Conservation (phyloP, 2,113 vertebrate species). For the Galbula dea region DNA sequence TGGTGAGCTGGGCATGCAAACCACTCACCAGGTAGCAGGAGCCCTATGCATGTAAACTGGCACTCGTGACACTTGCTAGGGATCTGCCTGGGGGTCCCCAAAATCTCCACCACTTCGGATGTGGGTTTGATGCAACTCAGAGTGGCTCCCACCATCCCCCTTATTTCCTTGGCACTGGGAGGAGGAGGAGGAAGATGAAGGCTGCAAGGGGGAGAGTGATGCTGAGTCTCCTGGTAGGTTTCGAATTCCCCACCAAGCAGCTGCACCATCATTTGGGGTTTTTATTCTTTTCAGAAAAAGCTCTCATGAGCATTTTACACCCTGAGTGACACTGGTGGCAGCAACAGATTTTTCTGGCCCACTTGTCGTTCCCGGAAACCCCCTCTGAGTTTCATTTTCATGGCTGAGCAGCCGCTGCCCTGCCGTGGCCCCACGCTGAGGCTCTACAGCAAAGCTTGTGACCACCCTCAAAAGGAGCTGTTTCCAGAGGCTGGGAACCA, state of each 20-base stretch:
- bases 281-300: not conserved
- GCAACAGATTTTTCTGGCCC: rapidly evolving
- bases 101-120: not conserved
- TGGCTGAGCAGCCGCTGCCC: not conserved
- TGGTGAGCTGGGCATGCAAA: rapidly evolving
- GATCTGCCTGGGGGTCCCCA: not conserved
- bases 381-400: conserved; percentile 13
- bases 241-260: not conserved
- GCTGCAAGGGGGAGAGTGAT: too few species aligned
- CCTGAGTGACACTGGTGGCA: rapidly evolving
- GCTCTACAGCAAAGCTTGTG: not conserved
- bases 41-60: rapidly evolving
- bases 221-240: not conserved
- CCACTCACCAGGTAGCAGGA: not conserved
- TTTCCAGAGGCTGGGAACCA: not conserved
- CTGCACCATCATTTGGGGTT: not conserved
- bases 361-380: rapidly evolving
- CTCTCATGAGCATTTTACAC: not conserved
- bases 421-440: not conserved
- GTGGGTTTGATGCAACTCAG: not conserved
- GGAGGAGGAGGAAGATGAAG: not conserved
- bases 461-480: not conserved
- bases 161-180: rapidly evolving
- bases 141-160: rapidly evolving
- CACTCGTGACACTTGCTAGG: rapidly evolving